Percentiles rank a stretch among this genome's conserved stretches.
These are phyloP conservation scores for Drosophila mojavensis DNA, from an alignment of 1,140 invertebrate species.

Conservation along the genomic window DNA sequence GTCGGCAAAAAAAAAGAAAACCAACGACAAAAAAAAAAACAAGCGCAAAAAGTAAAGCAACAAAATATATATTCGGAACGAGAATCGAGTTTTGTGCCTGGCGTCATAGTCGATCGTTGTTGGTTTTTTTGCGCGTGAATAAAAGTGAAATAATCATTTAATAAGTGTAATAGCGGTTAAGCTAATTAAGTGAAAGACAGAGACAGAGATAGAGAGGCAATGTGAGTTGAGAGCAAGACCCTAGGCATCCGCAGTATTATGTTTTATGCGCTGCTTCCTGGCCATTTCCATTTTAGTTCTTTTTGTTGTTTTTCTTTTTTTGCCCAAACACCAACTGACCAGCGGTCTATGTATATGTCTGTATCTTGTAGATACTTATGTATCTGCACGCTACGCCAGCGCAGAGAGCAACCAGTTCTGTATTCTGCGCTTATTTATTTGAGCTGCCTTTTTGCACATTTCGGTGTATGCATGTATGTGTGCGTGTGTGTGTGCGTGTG, in stretches of 20 bases:
- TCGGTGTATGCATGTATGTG: slow-evolving; percentile 35
- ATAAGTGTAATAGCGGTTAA: slow-evolving; percentile 33
- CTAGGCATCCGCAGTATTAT: slow-evolving; percentile 13
- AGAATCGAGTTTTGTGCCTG: slow-evolving; percentile 74
- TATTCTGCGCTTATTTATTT: slow-evolving; percentile 67
- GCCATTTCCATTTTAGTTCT: slow-evolving; percentile 11
- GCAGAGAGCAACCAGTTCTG: slow-evolving; percentile 64
- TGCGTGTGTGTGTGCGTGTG: background rate
- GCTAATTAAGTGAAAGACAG: slow-evolving; percentile 8
- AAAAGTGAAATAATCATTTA: slow-evolving; percentile 43
- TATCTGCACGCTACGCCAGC: slow-evolving; percentile 42
- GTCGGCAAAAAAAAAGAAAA: slow-evolving; percentile 26
- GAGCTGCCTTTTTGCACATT: slow-evolving; percentile 68
- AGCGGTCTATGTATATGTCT: slow-evolving; percentile 27
- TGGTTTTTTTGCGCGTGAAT: slow-evolving; percentile 43
- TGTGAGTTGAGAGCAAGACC: slow-evolving; percentile 7
- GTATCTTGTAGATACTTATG: slow-evolving; percentile 62
- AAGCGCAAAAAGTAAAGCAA: slow-evolving; percentile 3
- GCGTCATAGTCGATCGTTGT: slow-evolving; percentile 56
- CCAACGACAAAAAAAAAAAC: slow-evolving; percentile 25
- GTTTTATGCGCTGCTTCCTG: slow-evolving; percentile 21
- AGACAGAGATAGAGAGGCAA: background rate
- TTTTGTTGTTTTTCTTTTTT: slow-evolving; percentile 59
- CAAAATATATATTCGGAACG: slow-evolving; percentile 27
- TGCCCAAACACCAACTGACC: slow-evolving; percentile 51